Base-by-base conservation (phyloP, 2,888 invertebrate species). In the Belgica antarctica region DNA sequence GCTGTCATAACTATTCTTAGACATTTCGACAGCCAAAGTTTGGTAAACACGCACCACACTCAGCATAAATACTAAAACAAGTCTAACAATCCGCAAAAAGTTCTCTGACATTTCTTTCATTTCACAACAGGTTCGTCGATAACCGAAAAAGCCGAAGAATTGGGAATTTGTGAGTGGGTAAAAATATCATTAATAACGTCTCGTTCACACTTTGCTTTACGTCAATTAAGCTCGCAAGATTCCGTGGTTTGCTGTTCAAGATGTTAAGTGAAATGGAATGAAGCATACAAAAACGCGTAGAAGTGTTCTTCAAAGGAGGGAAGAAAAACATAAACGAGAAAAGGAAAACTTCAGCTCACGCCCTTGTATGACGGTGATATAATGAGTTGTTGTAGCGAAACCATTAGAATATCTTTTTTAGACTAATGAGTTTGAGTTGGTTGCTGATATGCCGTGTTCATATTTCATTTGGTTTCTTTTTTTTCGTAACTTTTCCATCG, bases 211-310 rank as follows among this genome's bases (percentile, higher is more conserved):
- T 66, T 66, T 46, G 65, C 65, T 28, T 41, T 66, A 47, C 46
- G 65, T 66, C 65, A 66, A 66, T 66, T 52, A 52, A 52, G 52
- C 22, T 17, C 12, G 17, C 2, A 41, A 41, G 41, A 52, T 52
- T 52, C 28, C 65, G 65, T 47, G 65, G 65, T 66, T 66, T 41
- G 47, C 47, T 46, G 17, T 62, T 31, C 10, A 27, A 65, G 65
- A 66, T 66, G 65, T 66, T 66, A 47, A 66, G 65, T 66, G 65
- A 66, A 66, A 66, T 66, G 65, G 47, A 66, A 66, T 66, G 47
- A 24, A 52, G 52, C 52, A 52, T 52, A 52, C 7, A 52, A 52
- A 52, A 52, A 52, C 52, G 12, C 52, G 52, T 3, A 7, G 52
- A 52, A 52, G 52, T 52, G 52, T 52, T 52, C 52, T 52, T 52